A percentile compares a stretch with the other conserved stretches of the same genome.
Evolutionary conservation across 2,888 invertebrate genomes (phyloP).

Genomic region (Capitulum mitella): DNA sequence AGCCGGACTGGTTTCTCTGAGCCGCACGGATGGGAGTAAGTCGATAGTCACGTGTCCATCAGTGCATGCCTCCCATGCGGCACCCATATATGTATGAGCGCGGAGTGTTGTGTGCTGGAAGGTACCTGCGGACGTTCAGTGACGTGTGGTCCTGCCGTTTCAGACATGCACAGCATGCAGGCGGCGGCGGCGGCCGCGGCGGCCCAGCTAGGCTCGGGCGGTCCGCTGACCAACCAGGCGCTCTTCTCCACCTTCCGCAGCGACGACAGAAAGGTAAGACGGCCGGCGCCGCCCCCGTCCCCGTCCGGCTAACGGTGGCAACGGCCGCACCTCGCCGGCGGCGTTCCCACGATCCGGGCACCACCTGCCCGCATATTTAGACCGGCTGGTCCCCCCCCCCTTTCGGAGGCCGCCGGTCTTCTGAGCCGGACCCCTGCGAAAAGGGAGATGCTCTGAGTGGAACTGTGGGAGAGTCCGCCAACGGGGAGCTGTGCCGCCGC

Average conservation of each 20-base stretch:
- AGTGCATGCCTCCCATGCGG: too few relatives aligned
- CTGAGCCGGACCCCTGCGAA: too few relatives aligned
- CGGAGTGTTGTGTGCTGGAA: too few relatives aligned
- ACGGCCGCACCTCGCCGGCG: neutral
- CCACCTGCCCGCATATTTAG: neutral
- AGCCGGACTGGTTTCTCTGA: too few relatives aligned
- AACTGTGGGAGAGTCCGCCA: too few relatives aligned
- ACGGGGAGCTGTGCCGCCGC: too few relatives aligned
- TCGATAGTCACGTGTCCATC: too few relatives aligned
- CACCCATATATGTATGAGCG: too few relatives aligned
- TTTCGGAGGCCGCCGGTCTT: too few relatives aligned
- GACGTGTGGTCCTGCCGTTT: neutral
- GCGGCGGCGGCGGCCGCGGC: neutral
- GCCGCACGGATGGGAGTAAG: too few relatives aligned
- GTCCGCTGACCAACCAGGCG: conserved; percentile 10
- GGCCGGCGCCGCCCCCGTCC: neutral
- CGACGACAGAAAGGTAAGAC: conserved; percentile 6
- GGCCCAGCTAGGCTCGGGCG: neutral
- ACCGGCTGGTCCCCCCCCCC: too few relatives aligned
- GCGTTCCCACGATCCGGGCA: neutral
- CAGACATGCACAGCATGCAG: conserved; percentile 16
- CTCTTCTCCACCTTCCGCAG: conserved; percentile 15
- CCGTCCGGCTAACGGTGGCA: neutral
- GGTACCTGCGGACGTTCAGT: neutral
- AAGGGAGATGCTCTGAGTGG: too few relatives aligned